phyloP scores from a whole-genome alignment of 2,797 vertebrate species.

The Syncerus caffer region DNA sequence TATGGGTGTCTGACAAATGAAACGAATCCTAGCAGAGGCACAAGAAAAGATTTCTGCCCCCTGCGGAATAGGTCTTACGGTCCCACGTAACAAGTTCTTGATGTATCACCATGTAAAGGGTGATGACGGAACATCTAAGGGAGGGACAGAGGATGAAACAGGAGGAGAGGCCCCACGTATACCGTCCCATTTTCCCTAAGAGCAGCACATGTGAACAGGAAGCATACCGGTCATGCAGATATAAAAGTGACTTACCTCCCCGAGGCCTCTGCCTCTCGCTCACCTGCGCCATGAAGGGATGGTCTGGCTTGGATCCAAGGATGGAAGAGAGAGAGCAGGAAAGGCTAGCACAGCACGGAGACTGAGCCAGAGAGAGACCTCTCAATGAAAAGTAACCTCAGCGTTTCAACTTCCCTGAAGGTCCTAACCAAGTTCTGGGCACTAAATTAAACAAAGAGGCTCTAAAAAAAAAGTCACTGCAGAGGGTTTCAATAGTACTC shows the following conservation, averaged over 20 bases:
- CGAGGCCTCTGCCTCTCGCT: not conserved
- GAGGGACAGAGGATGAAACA: not conserved
- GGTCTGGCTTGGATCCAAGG: not conserved
- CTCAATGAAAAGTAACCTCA: not conserved
- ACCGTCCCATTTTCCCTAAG: not conserved
- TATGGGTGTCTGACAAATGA: not conserved
- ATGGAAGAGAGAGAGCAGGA: accelerated
- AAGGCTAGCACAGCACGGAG: not conserved
- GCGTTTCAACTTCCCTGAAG: not conserved
- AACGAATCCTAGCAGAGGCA: not conserved
- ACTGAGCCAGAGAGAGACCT: not conserved
- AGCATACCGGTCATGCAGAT: not conserved
- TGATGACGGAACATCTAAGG: not conserved
- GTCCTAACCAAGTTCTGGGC: conserved; percentile 31
- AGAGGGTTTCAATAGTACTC: not conserved
- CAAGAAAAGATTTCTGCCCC: not conserved
- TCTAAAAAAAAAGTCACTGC: conserved; percentile 2
- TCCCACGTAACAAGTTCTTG: not conserved
- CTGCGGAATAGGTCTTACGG: not conserved
- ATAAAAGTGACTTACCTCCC: conserved; percentile 42
- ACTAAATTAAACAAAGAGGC: conserved; percentile 50
- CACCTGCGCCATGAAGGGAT: conserved; percentile 25
- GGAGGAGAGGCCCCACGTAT: too few species aligned
- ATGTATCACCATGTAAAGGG: not conserved
- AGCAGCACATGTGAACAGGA: not conserved